Evolutionary conservation across 1,140 invertebrate genomes (phyloP), one percentile per base, ranked within the genome.

Genomic region (Drosophila quadrilineata): DNA sequence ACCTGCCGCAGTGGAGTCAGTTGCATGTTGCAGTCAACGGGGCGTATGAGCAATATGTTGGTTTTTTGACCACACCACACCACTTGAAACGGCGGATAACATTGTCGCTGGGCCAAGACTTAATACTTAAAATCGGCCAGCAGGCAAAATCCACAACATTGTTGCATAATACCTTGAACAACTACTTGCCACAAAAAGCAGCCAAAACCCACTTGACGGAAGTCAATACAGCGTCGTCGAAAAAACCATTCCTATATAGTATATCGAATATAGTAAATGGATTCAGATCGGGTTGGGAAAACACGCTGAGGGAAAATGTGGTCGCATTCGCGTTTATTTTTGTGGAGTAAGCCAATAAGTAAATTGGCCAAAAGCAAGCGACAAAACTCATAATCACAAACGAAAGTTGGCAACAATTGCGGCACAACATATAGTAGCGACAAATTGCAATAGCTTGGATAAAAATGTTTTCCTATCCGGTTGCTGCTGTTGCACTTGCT

Each of bases 281-380:
- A 48, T 28, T 41, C 57, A 33, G 50, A 31, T 50, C 22, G 50
- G 59, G 36, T 53, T n/a, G 40, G 59, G 56, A 85, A 85, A 79
- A 60, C 31, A 40, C 8, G n/a, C n/a, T n/a, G n/a, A n/a, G n/a
- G n/a, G n/a, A n/a, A n/a, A n/a, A n/a, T n/a, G 14, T 16, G 4
- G 29, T 31, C 40, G n/a, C 14, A 10, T 10, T 12, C 17, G 8
- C 12, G n/a, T n/a, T n/a, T 41, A 6, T 38, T 26, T 72, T 54
- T 84, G 73, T 84, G 60, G 77, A 84, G 79, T 85, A 85, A 85
- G 79, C 79, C 79, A 85, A 85, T 85, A 48, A 79, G 74, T 77
- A 85, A 84, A 79, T 85, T 79, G 79, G 71, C 62, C 62, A 77
- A 71, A 67, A 56, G 56, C 38, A 16, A 62, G 35, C 28, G 29